Evolutionary conservation across 2,888 invertebrate species (phyloP).

Genomic region (Campoplex capitator): DNA sequence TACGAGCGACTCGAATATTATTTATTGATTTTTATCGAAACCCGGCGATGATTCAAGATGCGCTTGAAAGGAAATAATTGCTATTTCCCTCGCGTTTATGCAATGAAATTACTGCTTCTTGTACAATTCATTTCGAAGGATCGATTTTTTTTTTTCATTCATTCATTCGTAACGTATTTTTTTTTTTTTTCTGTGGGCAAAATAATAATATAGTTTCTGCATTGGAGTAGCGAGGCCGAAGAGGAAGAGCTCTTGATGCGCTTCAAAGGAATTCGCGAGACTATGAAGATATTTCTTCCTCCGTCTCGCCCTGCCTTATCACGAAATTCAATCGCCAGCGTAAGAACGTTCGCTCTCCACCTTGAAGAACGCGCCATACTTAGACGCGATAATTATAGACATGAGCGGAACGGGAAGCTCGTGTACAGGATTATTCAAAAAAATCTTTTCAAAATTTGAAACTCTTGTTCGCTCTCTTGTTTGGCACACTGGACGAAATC

Average conservation of each 20-base stretch:
- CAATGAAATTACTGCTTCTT: background rate
- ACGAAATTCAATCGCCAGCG: conserved; percentile 55
- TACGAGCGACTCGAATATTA: background rate
- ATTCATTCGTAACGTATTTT: background rate
- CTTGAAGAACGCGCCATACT: background rate
- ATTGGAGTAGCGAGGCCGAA: background rate
- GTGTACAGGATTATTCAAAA: background rate
- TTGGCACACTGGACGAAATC: too few relatives aligned
- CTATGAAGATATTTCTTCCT: conserved; percentile 58
- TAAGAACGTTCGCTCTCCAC: conserved; percentile 28
- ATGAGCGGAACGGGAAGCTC: background rate
- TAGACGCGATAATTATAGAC: background rate
- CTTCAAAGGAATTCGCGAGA: conserved; percentile 60
- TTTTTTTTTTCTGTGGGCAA: too few relatives aligned
- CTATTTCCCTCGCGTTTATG: background rate
- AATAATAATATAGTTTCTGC: background rate
- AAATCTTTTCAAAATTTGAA: background rate
- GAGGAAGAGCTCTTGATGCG: conserved; percentile 7
- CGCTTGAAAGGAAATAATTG: background rate
- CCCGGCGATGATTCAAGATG: background rate
- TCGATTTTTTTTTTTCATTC: background rate
- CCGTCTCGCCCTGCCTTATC: conserved; percentile 27
- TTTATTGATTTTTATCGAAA: background rate
- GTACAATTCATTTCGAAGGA: background rate
- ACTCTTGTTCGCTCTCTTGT: background rate